Conservation (phyloP, 2,888 invertebrate genomes). For the Rutpela maculata region DNA sequence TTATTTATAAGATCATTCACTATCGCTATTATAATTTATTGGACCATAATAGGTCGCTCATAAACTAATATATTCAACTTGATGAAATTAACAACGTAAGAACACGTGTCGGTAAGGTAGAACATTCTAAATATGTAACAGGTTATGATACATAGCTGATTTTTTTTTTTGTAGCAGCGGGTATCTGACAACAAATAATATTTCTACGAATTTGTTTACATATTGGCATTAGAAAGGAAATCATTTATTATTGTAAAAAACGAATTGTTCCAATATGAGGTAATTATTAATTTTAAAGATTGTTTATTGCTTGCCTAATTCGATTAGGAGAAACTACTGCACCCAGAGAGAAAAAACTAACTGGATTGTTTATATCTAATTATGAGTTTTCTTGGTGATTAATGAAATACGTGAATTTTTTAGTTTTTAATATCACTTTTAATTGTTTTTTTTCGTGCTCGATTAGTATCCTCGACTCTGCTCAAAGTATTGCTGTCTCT, state of each 20-base stretch:
- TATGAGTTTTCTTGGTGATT: too few species aligned
- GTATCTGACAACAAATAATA: background rate
- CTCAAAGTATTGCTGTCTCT: too few species aligned
- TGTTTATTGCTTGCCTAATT: background rate
- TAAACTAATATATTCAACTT: background rate
- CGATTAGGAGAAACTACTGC: background rate
- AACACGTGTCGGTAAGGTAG: background rate
- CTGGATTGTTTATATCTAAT: too few species aligned
- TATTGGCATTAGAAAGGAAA: background rate
- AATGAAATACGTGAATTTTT: too few species aligned
- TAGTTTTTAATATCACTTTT: too few species aligned
- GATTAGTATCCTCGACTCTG: too few species aligned
- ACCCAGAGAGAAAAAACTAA: too few species aligned
- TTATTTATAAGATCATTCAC: constrained; percentile 23
- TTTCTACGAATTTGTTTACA: background rate
- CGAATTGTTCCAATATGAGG: background rate
- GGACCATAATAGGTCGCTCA: background rate
- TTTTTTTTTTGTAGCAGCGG: background rate
- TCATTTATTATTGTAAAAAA: background rate
- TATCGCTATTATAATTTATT: constrained; percentile 1
- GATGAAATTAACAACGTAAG: background rate
- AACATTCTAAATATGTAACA: constrained; percentile 1
- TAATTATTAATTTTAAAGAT: background rate
- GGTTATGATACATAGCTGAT: background rate
- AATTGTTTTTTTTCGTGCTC: too few species aligned